Evolutionary conservation across 2,797 vertebrate genomes (phyloP).

Genomic region (Halcyon leucocephala): DNA sequence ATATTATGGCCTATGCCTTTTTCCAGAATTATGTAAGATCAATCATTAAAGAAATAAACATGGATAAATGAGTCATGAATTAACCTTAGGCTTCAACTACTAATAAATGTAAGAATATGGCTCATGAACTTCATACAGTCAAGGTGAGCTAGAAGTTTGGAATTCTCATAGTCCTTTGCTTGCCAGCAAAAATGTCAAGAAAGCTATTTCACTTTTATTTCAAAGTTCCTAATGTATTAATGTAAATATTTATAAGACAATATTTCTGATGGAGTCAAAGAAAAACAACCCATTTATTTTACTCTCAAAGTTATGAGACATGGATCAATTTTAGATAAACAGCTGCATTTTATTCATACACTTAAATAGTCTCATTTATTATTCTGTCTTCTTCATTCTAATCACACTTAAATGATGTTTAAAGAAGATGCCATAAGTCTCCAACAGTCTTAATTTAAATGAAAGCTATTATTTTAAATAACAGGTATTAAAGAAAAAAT

Average conservation of each 20-base stretch:
- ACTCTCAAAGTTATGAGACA: conserved; percentile 55
- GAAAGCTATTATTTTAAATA: conserved; percentile 3
- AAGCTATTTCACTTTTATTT: conserved; percentile 64
- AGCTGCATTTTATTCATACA: conserved; percentile 63
- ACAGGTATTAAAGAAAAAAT: not conserved
- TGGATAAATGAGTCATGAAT: conserved; percentile 52
- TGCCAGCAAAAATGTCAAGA: conserved; percentile 57
- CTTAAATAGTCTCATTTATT: conserved; percentile 56
- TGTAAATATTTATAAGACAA: conserved; percentile 76
- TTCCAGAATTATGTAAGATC: conserved; percentile 36
- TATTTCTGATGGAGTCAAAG: conserved; percentile 73
- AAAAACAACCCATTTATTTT: conserved; percentile 70
- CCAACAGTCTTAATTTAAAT: not conserved
- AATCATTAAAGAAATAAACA: conserved; percentile 67
- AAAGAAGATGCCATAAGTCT: not conserved
- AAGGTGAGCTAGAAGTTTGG: conserved; percentile 57
- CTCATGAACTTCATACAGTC: conserved; percentile 36
- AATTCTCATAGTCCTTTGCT: conserved; percentile 33
- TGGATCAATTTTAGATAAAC: conserved; percentile 76
- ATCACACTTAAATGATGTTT: conserved; percentile 37
- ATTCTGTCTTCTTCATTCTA: conserved; percentile 51
- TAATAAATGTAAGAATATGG: conserved; percentile 38
- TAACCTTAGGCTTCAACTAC: conserved; percentile 21
- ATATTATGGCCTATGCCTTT: not conserved
- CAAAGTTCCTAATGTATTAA: conserved; percentile 62